phyloP scores from a whole-genome alignment of 2,113 vertebrate species.

The Uropsilus gracilis region DNA sequence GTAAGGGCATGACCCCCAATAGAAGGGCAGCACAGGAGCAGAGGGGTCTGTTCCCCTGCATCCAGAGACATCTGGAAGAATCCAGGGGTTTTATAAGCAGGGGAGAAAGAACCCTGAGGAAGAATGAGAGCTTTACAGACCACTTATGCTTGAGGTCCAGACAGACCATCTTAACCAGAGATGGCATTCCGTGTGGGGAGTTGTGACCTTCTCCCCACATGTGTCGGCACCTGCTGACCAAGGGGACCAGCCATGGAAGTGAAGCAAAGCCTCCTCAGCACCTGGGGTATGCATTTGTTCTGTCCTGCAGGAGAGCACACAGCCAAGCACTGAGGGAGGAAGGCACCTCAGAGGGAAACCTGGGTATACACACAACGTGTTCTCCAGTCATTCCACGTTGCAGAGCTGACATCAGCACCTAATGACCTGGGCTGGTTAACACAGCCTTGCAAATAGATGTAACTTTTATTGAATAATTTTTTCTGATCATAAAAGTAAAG shows the following conservation, averaged over 20 bases:
- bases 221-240: background rate
- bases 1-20: background rate
- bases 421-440: background rate
- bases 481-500: constrained; percentile 57
- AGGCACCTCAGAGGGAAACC: background rate
- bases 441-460: background rate
- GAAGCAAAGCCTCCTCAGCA: background rate
- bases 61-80: background rate
- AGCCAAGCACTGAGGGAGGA: background rate
- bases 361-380: too few relatives aligned
- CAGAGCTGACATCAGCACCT: background rate
- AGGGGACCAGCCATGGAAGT: background rate
- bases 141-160: too few relatives aligned
- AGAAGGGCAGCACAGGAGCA: background rate
- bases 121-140: background rate
- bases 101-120: background rate
- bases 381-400: too few relatives aligned
- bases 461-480: constrained; percentile 1
- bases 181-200: accelerated
- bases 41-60: background rate
- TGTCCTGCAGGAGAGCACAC: background rate
- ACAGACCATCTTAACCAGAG: background rate
- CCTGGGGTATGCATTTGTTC: too few relatives aligned
- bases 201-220: background rate
- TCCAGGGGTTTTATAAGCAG: background rate